Evolutionary conservation across 2,888 invertebrate genomes (phyloP).

Genomic region (Epsilonema sp.): DNA sequence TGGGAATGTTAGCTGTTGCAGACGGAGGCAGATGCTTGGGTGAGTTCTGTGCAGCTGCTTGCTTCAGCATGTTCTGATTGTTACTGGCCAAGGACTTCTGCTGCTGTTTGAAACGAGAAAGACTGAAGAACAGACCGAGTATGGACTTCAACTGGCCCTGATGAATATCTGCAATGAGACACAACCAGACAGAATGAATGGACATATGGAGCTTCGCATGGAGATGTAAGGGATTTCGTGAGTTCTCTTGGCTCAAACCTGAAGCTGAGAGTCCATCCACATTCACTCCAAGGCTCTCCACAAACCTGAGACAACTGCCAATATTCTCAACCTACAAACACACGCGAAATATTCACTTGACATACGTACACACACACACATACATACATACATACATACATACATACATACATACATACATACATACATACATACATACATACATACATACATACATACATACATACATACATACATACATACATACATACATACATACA

Average conservation of each 20-base stretch:
- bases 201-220: no score
- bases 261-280: slow-evolving; percentile 71
- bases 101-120: slow-evolving; percentile 59
- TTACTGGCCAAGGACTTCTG: slow-evolving; percentile 15
- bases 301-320: slow-evolving; percentile 61
- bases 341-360: not conserved
- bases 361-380: not conserved
- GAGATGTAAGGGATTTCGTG: no score
- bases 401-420: no score
- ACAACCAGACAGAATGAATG: no score
- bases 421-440: no score
- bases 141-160: slow-evolving; percentile 85
- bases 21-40: not conserved
- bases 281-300: slow-evolving; percentile 64
- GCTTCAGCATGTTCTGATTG: no score
- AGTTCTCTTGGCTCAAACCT: slow-evolving; percentile 34
- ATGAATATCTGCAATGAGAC: slow-evolving; percentile 53
- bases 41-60: not conserved
- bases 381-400: no score
- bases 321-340: slow-evolving; percentile 77
- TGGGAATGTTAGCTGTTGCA: no score
- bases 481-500: no score
- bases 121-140: slow-evolving; percentile 75
- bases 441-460: no score
- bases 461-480: no score